Evolutionary conservation across 2,888 invertebrate genomes (phyloP), one percentile per base, ranked within the genome.

Genomic region (Sturmia bella): DNA sequence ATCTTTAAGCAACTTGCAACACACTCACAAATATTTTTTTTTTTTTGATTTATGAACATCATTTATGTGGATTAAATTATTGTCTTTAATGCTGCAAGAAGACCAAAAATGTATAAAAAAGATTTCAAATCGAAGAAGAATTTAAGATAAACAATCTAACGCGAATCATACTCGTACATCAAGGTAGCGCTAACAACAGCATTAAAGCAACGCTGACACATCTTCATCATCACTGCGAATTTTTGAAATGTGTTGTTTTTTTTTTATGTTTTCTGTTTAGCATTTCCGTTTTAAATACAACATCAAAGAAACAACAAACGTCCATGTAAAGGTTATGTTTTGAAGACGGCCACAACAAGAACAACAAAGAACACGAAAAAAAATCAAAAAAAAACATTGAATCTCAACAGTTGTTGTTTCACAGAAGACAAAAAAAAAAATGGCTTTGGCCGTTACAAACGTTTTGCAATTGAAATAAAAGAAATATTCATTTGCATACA

Each of bases 321-420:
- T 82, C 74, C 82, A 82, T 82, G 82, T 78, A 78, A 82, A 82
- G 82, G 82, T 82, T 82, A 81, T 69, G 77, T 81, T 81, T 57
- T 43, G 41, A 69, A 72, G 64, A 64, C n/a, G 43, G 52, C 37
- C 43, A 45, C 54, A 45, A n/a, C 19, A 37, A 37, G 4, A 13
- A 21, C 3, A 64, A 3, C 2, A 7, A 48, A 1, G 19, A 19
- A n/a, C 15, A 6, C 11, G 15, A 39, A 21, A 21, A 54, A 54
- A 41, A 52, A 68, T 54, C 68, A 39, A 21, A 21, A 54, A 54
- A 41, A 52, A 68, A 68, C 68, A 68, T 68, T 68, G 68, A 54
- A 68, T 68, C 24, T 39, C 12, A 68, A 61, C 12, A 21, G 45
- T 15, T 17, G 2, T 41, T 43, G 24, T 37, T 7, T 13, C 15